A percentile compares a stretch with the other conserved stretches of the same genome.
phyloP scores from a whole-genome alignment of 2,888 invertebrate genomes.

The Sinhomidia bicolor region DNA sequence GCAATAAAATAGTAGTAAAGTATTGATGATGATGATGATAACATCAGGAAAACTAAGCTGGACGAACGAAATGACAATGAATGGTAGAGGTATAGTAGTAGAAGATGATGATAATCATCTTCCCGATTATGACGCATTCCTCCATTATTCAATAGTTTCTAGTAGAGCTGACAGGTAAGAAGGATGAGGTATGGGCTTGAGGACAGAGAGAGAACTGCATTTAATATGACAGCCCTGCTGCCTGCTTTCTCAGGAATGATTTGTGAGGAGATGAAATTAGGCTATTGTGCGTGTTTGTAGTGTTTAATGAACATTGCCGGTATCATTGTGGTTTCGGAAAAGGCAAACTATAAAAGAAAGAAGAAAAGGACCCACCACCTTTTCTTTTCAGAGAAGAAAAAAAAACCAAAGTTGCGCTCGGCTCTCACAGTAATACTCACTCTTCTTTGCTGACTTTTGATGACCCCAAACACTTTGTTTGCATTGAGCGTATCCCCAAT shows the following conservation, averaged over 20 bases:
- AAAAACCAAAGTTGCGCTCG: conserved; percentile 39
- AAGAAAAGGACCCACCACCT: conserved; percentile 60
- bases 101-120: not conserved
- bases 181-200: not conserved
- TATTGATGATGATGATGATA: too few species aligned
- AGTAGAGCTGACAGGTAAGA: conserved; percentile 1
- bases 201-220: too few species aligned
- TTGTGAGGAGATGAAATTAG: conserved; percentile 81
- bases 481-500: conserved; percentile 59
- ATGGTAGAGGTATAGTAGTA: not conserved
- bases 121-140: not conserved
- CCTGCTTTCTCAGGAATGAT: conserved; percentile 78
- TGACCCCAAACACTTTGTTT: conserved; percentile 78
- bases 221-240: too few species aligned
- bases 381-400: conserved; percentile 63
- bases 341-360: conserved; percentile 25
- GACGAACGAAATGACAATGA: conserved; percentile 11
- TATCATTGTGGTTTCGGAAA: conserved; percentile 77
- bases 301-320: conserved; percentile 30
- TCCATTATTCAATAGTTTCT: conserved; percentile 9
- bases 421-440: conserved; percentile 70
- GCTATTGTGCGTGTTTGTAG: conserved; percentile 76
- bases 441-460: conserved; percentile 56
- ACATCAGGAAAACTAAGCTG: not conserved
- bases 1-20: not conserved